Evolutionary conservation across 2,888 invertebrate species (phyloP).

Genomic region (Dexiosoma caninum): DNA sequence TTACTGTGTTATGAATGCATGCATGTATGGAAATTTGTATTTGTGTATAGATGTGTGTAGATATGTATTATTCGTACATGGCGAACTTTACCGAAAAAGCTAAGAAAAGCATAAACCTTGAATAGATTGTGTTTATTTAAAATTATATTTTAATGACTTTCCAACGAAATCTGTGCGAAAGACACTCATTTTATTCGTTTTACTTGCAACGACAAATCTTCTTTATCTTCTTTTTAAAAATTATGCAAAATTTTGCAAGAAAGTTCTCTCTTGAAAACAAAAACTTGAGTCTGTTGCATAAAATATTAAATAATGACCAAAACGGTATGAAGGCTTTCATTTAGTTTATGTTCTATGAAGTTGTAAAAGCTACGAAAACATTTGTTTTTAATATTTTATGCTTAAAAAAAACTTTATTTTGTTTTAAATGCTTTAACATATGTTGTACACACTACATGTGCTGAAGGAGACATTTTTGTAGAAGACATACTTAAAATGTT

Average conservation of each 20-base stretch:
- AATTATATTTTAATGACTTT: slow-evolving; percentile 33
- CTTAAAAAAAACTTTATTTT: background rate
- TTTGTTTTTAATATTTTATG: background rate
- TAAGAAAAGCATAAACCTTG: too few species aligned
- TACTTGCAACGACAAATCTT: background rate
- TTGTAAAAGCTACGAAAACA: background rate
- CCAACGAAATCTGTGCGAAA: background rate
- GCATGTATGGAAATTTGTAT: too few species aligned
- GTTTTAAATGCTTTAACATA: background rate
- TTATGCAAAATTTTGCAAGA: background rate
- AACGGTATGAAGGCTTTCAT: background rate
- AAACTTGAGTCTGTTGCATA: background rate
- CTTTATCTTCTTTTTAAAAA: too few species aligned
- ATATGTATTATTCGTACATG: too few species aligned
- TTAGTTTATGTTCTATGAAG: background rate
- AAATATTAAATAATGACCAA: slow-evolving; percentile 26
- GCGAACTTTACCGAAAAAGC: too few species aligned
- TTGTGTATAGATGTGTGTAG: too few species aligned
- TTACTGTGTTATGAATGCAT: too few species aligned
- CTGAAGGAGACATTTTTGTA: background rate
- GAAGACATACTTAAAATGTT: background rate
- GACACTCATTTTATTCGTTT: too few species aligned
- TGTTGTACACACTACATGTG: background rate
- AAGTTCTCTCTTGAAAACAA: background rate
- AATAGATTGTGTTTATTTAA: background rate